Conservation (phyloP, 2,797 vertebrate genomes). For the Enteromius afrohamiltoni region DNA sequence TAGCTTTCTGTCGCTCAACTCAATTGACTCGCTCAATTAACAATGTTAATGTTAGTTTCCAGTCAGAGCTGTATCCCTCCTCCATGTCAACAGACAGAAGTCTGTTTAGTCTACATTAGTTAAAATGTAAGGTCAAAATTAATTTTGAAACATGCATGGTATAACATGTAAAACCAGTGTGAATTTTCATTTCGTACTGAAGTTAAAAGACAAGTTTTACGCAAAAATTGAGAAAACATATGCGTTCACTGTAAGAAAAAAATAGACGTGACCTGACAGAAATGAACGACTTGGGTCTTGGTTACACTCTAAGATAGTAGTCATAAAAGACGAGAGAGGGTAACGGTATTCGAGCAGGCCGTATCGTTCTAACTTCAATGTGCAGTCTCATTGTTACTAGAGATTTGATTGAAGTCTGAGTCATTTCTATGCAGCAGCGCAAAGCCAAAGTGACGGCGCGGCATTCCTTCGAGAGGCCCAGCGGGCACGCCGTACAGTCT, state of each 20-base stretch:
- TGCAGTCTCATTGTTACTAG: constrained; percentile 23
- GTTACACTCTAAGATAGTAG: background rate
- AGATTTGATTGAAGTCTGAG: constrained; percentile 30
- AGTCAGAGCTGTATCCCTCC: background rate
- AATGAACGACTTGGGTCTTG: background rate
- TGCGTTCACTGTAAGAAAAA: background rate
- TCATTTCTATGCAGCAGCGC: constrained; percentile 34
- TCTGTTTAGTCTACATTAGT: background rate
- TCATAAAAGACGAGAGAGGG: background rate
- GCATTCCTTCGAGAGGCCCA: constrained; percentile 55
- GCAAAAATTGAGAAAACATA: background rate
- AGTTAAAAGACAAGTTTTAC: background rate
- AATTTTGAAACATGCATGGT: background rate
- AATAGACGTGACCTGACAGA: background rate
- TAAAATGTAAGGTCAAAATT: background rate
- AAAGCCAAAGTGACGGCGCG: constrained; percentile 31
- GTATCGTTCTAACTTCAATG: background rate
- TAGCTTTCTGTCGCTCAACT: too few relatives aligned
- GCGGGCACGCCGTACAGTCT: constrained; percentile 8
- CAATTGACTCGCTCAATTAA: too few relatives aligned
- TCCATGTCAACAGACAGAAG: background rate
- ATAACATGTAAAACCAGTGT: background rate
- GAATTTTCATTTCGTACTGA: background rate
- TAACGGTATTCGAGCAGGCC: background rate
- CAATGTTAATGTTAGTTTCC: background rate